Base-by-base conservation (phyloP, 2,888 invertebrate genomes). In the Phrixothrix hirtus region DNA sequence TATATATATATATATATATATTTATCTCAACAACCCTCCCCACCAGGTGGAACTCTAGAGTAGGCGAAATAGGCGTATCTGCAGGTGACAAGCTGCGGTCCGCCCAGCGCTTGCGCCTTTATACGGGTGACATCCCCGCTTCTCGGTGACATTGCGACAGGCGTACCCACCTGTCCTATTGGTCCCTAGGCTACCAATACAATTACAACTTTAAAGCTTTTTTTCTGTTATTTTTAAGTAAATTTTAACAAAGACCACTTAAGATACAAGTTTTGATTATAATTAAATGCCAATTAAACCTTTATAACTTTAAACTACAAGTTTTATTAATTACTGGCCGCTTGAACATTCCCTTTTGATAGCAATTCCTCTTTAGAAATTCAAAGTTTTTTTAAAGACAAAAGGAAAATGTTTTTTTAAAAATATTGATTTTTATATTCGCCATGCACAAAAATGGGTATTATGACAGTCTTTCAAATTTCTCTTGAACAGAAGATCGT, bases 131-230 rank as follows among this genome's bases (percentile, higher is more conserved):
- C 74, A 74, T 74, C 70, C 74, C 74, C 68, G 58, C 69, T 64
- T 48, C 46, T 45, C 68, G 74, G 74, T 74, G 75, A 75, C 75
- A 75, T 72, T 70, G 67, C 64, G 74, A 75, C 75, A 72, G 71
- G 66, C 71, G 71, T 68, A 71, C 71, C 74, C 72, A 74, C 75
- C 74, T 74, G 73, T 72, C 63, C 72, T 67, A 72, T 73, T 73
- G 72, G 74, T 65, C 65, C 71, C 61, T 63, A 69, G 67, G 67
- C 67, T 67, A 70, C 68, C 75, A 73, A 73, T 74, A 64, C 73
- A 68, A 63, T 60, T 32, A 47, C 47, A 47, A 47, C 38, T 47
- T 14, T 17, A 47, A 47, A 38, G 15, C 39, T 39, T 39, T 47
- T 47, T 47, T 21, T 25, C 3, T 14, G 6, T 31, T 7, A 21